These are phyloP conservation scores for Dysidea cf. avara DNA, from an alignment of 37 sponge, comb jelly and placozoan species.

Conservation along the genomic window DNA sequence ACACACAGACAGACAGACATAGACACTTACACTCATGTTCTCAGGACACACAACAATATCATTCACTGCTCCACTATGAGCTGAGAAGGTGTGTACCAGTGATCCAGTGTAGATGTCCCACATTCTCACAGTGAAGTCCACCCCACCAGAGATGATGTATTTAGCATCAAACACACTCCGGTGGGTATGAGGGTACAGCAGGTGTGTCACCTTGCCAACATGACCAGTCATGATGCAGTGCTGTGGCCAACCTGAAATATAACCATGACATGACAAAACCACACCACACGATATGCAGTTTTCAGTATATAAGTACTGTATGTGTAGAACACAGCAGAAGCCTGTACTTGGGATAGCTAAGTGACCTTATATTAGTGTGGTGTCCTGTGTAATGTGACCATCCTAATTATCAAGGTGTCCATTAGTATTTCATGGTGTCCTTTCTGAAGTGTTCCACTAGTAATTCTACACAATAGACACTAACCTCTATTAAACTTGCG, in stretches of 20 bases:
- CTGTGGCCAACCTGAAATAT: slow-evolving; percentile 71
- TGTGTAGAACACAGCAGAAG: no score
- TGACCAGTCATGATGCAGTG: slow-evolving; percentile 77
- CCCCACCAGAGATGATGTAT: slow-evolving; percentile 78
- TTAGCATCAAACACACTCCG: slow-evolving; percentile 60
- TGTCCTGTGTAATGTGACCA: neutral
- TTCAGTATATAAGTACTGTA: no score
- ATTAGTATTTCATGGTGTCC: no score
- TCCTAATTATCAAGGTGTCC: no score
- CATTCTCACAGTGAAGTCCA: slow-evolving; percentile 88
- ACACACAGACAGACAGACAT: no score
- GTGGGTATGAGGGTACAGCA: slow-evolving; percentile 77
- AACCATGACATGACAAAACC: neutral
- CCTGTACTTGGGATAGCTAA: no score
- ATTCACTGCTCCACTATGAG: slow-evolving; percentile 78
- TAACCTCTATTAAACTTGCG: slow-evolving; percentile 49
- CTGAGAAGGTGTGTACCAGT: slow-evolving; percentile 75
- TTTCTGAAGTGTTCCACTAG: no score
- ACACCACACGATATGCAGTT: no score
- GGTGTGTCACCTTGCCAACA: slow-evolving; percentile 58
- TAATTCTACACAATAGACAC: neutral
- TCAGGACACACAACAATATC: slow-evolving; percentile 70
- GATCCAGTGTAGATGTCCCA: slow-evolving; percentile 81
- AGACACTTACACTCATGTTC: slow-evolving; percentile 53
- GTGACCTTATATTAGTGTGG: neutral